Evolutionary conservation across 2,888 invertebrate genomes (phyloP).

Genomic region (Eudemis profundana): DNA sequence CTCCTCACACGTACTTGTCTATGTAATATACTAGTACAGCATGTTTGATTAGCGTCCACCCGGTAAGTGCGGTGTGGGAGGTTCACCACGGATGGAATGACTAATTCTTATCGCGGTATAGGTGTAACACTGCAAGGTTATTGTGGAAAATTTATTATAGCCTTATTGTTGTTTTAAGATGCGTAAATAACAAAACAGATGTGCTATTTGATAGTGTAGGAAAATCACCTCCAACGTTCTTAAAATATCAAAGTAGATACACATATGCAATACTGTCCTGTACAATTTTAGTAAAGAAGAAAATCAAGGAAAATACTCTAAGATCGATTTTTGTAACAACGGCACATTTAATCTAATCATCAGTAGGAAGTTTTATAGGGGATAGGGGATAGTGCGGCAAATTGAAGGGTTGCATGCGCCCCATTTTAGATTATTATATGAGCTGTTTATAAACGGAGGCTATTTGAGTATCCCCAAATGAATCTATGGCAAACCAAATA

Average conservation of each 20-base stretch:
- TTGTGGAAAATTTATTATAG: constrained; percentile 65
- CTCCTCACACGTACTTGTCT: constrained; percentile 24
- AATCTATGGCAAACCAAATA: not conserved
- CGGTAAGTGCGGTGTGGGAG: constrained; percentile 56
- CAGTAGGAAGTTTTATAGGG: constrained; percentile 22
- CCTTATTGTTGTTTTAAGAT: constrained; percentile 32
- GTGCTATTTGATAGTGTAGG: constrained; percentile 5
- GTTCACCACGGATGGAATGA: constrained; percentile 57
- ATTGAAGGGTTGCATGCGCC: constrained; percentile 34
- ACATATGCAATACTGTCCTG: not conserved
- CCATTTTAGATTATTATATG: constrained; percentile 21
- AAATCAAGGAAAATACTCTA: not conserved
- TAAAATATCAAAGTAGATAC: no score
- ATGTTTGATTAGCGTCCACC: constrained; percentile 60
- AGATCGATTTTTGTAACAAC: constrained; percentile 12
- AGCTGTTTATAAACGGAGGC: constrained; percentile 16
- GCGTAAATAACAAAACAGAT: constrained; percentile 44
- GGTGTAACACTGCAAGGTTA: constrained; percentile 59
- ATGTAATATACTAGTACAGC: constrained; percentile 43
- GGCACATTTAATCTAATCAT: constrained; percentile 27
- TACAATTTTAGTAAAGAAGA: not conserved
- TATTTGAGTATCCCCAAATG: constrained; percentile 16
- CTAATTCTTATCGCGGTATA: constrained; percentile 67
- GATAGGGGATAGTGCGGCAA: constrained; percentile 34
- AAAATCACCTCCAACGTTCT: not conserved